Evolutionary conservation across 1,140 invertebrate species (phyloP).

Genomic region (Ceratina australensis): DNA sequence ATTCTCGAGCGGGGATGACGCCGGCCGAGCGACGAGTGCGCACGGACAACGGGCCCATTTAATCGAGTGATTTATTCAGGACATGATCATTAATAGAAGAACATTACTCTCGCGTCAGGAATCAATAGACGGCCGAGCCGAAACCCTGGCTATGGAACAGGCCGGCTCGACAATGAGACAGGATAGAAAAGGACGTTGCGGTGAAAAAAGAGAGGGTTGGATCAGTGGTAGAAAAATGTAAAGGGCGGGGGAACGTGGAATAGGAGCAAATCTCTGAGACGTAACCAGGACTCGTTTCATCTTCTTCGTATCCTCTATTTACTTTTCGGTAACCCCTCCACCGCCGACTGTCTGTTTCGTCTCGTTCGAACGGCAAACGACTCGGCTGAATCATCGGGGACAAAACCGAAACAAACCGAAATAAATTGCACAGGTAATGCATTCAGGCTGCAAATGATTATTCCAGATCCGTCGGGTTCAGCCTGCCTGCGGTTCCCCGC

Average conservation of each 20-base stretch:
- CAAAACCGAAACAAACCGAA: slow-evolving; percentile 75
- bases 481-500: slow-evolving; percentile 73
- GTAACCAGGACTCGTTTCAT: neutral
- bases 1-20: slow-evolving; percentile 55
- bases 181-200: no score
- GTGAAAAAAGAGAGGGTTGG: no score
- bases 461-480: slow-evolving; percentile 74
- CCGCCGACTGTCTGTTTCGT: neutral
- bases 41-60: slow-evolving; percentile 71
- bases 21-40: slow-evolving; percentile 48
- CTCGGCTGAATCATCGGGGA: slow-evolving; percentile 72
- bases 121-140: slow-evolving; percentile 70
- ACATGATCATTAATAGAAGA: slow-evolving; percentile 76
- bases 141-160: slow-evolving; percentile 48
- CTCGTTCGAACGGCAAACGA: slow-evolving; percentile 27
- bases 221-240: neutral
- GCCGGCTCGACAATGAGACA: neutral
- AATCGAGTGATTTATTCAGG: slow-evolving; percentile 77
- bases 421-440: slow-evolving; percentile 76
- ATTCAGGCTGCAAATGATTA: slow-evolving; percentile 77
- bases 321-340: neutral
- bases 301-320: neutral
- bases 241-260: neutral
- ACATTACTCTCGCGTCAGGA: slow-evolving; percentile 76
- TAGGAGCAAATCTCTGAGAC: neutral